Percentiles rank a stretch among this genome's conserved stretches.
Conservation (phyloP, 30 jellyfish, hydroid and myxozoan genomes). For the Aurelia aurita complex sp. Pacific region DNA sequence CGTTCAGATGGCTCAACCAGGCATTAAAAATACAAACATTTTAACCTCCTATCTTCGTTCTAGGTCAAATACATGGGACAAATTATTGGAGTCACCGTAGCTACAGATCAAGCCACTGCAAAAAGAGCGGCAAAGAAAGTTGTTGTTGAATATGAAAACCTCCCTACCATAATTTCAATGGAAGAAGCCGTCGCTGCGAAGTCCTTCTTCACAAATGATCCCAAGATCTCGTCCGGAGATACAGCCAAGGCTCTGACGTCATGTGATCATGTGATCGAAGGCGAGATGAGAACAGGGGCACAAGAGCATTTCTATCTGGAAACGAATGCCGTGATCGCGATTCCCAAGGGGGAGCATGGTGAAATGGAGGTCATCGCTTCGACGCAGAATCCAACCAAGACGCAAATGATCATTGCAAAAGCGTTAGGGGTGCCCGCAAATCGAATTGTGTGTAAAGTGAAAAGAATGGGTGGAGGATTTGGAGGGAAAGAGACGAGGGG, state of each 20-base stretch:
- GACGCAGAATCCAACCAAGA: slow-evolving; percentile 18
- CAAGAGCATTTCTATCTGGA: slow-evolving; percentile 64
- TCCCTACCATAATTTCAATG: slow-evolving; percentile 21
- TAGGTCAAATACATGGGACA: slow-evolving; percentile 37
- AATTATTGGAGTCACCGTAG: slow-evolving; percentile 15
- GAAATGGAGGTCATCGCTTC: slow-evolving; percentile 47
- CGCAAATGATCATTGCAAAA: slow-evolving; percentile 38
- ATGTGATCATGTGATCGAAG: slow-evolving; percentile 57
- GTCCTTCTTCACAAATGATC: background rate
- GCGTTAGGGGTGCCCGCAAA: slow-evolving; percentile 51
- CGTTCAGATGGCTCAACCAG: too few relatives aligned
- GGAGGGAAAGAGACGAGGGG: slow-evolving; percentile 58
- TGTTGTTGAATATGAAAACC: slow-evolving; percentile 23
- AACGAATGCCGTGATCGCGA: slow-evolving; percentile 37
- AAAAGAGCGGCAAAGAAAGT: slow-evolving; percentile 39
- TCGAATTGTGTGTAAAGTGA: slow-evolving; percentile 43
- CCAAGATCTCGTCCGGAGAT: background rate
- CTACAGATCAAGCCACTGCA: slow-evolving; percentile 32
- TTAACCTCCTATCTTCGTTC: background rate
- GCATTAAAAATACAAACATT: too few relatives aligned
- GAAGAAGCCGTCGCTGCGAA: slow-evolving; percentile 36
- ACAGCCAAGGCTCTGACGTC: slow-evolving; percentile 11
- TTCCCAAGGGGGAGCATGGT: slow-evolving; percentile 54
- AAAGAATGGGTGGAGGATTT: slow-evolving; percentile 51
- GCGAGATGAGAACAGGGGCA: slow-evolving; percentile 57